Percentiles rank a stretch among this genome's conserved stretches.
Evolutionary conservation across 2,888 invertebrate genomes (phyloP).

Genomic region (Apamea anceps): DNA sequence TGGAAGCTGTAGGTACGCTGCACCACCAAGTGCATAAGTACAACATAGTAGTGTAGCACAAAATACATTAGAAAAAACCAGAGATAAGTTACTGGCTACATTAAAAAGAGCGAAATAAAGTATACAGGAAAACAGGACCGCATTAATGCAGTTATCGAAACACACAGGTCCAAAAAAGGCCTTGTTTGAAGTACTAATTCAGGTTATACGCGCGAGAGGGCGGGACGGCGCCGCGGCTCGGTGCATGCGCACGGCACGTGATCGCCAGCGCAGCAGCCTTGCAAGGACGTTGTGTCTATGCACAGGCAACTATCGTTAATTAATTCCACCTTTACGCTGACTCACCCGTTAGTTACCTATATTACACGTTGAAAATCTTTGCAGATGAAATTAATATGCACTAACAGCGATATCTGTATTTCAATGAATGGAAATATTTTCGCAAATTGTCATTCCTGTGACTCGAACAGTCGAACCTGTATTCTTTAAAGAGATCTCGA

Average conservation of each 20-base stretch:
- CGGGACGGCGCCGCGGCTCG: constrained; percentile 32
- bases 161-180: constrained; percentile 22
- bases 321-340: constrained; percentile 87
- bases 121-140: constrained; percentile 16
- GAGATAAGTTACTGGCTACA: not conserved
- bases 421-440: constrained; percentile 10
- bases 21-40: not conserved
- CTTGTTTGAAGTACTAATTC: constrained; percentile 53
- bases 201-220: constrained; percentile 65
- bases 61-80: not conserved
- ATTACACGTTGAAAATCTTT: constrained; percentile 57
- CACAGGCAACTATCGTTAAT: constrained; percentile 83
- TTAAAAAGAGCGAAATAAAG: not conserved
- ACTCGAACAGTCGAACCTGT: not conserved
- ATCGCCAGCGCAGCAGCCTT: constrained; percentile 84
- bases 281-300: constrained; percentile 89
- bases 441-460: not conserved
- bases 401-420: constrained; percentile 60
- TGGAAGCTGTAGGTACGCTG: not conserved
- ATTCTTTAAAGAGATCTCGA: not conserved
- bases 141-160: constrained; percentile 17
- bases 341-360: constrained; percentile 75
- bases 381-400: constrained; percentile 30
- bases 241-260: constrained; percentile 74
- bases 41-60: not conserved